phyloP scores from a whole-genome alignment of 2,797 vertebrate genomes.

The Todus mexicanus region DNA sequence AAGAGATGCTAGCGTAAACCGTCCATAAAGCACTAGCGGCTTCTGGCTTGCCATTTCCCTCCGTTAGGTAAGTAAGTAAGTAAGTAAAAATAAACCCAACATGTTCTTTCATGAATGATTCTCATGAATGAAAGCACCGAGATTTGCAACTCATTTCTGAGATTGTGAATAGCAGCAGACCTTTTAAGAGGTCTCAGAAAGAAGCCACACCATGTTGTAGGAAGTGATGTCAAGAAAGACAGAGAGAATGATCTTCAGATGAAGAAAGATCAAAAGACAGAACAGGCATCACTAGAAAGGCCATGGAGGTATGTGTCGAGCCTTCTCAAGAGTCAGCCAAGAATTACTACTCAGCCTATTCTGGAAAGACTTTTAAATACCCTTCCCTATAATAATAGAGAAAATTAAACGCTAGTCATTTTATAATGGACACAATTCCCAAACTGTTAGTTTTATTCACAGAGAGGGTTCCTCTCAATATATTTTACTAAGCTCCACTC shows the following conservation, averaged over 20 bases:
- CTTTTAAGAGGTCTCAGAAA: background rate
- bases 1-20: background rate
- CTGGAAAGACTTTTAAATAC: background rate
- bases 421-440: constrained; percentile 2
- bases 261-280: background rate
- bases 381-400: background rate
- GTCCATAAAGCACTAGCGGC: background rate
- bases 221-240: background rate
- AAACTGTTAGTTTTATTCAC: constrained; percentile 27
- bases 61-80: background rate
- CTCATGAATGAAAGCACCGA: background rate
- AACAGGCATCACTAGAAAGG: background rate
- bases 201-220: background rate
- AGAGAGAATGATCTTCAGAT: background rate
- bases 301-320: background rate
- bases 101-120: background rate
- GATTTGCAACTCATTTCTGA: background rate
- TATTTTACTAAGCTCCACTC: background rate
- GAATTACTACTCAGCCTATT: background rate
- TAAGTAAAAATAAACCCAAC: too few relatives aligned
- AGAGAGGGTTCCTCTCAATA: background rate
- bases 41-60: background rate
- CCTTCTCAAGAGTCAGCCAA: background rate
- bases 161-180: background rate
- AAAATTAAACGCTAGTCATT: constrained; percentile 23